Percentiles rank a stretch among this genome's conserved stretches.
These are phyloP conservation scores for Diorhabda elongata DNA, from an alignment of 1,140 invertebrate genomes.

Conservation along the genomic window DNA sequence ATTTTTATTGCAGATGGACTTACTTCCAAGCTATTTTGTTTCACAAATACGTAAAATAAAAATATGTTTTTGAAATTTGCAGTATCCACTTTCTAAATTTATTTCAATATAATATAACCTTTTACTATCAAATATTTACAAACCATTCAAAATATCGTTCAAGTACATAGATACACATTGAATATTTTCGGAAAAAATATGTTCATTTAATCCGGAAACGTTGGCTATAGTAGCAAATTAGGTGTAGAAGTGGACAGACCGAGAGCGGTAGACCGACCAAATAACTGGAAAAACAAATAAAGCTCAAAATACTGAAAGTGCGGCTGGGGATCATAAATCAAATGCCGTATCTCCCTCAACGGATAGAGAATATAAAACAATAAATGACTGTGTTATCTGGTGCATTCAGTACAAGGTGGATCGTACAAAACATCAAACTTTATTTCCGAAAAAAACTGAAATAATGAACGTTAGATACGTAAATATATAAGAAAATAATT, in stretches of 20 bases:
- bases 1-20: too few relatives aligned
- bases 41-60: too few relatives aligned
- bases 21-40: too few relatives aligned
- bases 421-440: too few relatives aligned
- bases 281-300: conserved; percentile 19
- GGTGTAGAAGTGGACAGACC: background rate
- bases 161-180: background rate
- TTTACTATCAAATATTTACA: too few relatives aligned
- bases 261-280: background rate
- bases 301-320: conserved; percentile 16
- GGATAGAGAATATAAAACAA: conserved; percentile 16
- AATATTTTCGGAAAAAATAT: background rate
- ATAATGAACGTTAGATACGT: too few relatives aligned
- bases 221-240: background rate
- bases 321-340: conserved; percentile 18
- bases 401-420: background rate
- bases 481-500: too few relatives aligned
- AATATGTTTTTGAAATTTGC: too few relatives aligned
- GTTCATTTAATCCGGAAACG: background rate
- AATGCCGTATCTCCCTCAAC: conserved; percentile 13
- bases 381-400: conserved; percentile 6
- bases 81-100: too few relatives aligned
- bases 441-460: too few relatives aligned
- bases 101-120: too few relatives aligned
- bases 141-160: too few relatives aligned